These are phyloP conservation scores for Cephus cinctus DNA, from an alignment of 1,140 invertebrate genomes.

Conservation along the genomic window DNA sequence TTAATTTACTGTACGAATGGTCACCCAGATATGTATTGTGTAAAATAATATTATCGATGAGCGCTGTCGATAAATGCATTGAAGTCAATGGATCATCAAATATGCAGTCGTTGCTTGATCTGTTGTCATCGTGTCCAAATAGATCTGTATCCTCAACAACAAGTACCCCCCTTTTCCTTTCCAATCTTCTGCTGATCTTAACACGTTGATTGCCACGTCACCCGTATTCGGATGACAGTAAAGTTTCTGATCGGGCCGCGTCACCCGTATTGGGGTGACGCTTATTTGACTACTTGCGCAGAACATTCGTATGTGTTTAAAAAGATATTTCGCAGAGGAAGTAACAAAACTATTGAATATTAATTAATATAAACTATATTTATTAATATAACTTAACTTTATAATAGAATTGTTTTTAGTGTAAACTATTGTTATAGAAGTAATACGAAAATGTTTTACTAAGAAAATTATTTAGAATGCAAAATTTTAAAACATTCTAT, in stretches of 20 bases:
- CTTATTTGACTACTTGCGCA: slow-evolving; percentile 12
- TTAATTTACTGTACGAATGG: no score
- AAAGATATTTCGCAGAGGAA: slow-evolving; percentile 8
- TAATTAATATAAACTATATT: slow-evolving; percentile 2
- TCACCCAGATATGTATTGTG: no score
- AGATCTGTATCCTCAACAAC: no score
- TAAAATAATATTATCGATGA: no score
- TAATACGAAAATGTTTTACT: slow-evolving; percentile 5
- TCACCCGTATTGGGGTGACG: slow-evolving; percentile 7
- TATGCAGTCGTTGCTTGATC: no score
- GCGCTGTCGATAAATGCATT: no score
- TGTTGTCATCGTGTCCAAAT: no score
- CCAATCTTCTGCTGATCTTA: no score
- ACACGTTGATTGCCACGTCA: slow-evolving; percentile 7
- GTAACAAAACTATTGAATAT: slow-evolving; percentile 8
- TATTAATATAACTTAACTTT: slow-evolving; percentile 4
- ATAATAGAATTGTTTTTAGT: not conserved
- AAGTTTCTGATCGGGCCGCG: slow-evolving; percentile 3
- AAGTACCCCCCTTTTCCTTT: no score
- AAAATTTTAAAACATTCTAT: slow-evolving; percentile 4
- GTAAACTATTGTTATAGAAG: not conserved
- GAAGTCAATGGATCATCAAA: no score
- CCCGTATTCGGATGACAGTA: slow-evolving; percentile 7
- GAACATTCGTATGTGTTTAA: slow-evolving; percentile 1
- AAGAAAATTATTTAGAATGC: slow-evolving; percentile 12